A percentile compares a stretch with the other conserved stretches of the same genome.
Evolutionary conservation across 2,888 invertebrate genomes (phyloP).

Genomic region (Lepetodrilus schrolli): DNA sequence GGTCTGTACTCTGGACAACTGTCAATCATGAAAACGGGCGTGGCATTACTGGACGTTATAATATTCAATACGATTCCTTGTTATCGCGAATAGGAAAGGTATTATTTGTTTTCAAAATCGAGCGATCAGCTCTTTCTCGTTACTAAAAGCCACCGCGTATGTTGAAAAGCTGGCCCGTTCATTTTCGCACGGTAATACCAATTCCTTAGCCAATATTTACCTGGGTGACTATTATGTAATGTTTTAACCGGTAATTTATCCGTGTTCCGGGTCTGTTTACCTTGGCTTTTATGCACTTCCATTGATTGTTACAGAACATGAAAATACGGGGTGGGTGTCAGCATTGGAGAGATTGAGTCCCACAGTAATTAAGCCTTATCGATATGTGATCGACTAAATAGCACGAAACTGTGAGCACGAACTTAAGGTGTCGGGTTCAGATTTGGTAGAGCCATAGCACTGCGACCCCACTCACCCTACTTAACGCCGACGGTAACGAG

Average conservation of each 20-base stretch:
- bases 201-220: conserved; percentile 10
- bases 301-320: conserved; percentile 4
- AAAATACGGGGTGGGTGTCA: conserved; percentile 24
- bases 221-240: neutral
- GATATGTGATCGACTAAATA: neutral
- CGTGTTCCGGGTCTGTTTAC: conserved; percentile 6
- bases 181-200: neutral
- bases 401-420: neutral
- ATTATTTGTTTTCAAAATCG: no score
- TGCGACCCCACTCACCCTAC: neutral
- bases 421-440: neutral
- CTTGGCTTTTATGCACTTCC: neutral
- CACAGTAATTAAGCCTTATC: conserved; percentile 11
- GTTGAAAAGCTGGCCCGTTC: neutral
- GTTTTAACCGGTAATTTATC: conserved; percentile 17
- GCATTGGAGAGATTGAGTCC: conserved; percentile 13
- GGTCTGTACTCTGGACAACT: neutral
- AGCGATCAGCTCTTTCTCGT: no score
- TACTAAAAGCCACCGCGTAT: neutral
- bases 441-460: neutral
- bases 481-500: neutral
- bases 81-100: no score
- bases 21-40: conserved; percentile 13
- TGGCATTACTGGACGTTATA: neutral
- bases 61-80: no score